Evolutionary conservation across 2,797 vertebrate species (phyloP).

Genomic region (Meda fulgida): DNA sequence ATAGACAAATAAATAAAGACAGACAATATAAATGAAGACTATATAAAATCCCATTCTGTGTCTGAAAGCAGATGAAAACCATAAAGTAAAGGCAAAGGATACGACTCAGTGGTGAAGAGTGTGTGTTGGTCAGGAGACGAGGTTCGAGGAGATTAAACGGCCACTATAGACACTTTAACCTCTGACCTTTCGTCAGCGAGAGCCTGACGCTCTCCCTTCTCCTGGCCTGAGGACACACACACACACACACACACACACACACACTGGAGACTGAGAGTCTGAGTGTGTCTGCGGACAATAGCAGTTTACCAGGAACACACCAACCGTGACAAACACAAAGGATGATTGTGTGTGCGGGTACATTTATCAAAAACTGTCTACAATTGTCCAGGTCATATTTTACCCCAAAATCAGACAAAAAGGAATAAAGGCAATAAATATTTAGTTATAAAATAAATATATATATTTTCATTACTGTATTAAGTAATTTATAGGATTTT

Average conservation of each 20-base stretch:
- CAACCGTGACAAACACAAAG: background rate
- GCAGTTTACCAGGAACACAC: background rate
- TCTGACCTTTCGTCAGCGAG: background rate
- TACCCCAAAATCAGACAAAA: background rate
- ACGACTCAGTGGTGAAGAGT: background rate
- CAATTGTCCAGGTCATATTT: background rate
- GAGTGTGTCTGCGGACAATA: background rate
- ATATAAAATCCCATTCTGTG: background rate
- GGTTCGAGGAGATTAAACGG: background rate
- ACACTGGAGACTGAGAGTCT: too few species aligned
- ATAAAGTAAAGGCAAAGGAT: background rate
- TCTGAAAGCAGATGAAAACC: too few species aligned
- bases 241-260: too few species aligned
- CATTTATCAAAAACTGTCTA: too few species aligned
- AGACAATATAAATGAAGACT: background rate
- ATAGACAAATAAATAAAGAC: background rate
- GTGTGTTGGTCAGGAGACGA: too few species aligned
- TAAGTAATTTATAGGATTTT: background rate
- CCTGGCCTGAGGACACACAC: too few species aligned
- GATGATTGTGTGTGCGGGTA: background rate
- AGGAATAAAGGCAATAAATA: background rate
- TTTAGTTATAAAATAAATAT: background rate
- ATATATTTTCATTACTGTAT: background rate
- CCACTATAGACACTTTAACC: slow-evolving; percentile 15
- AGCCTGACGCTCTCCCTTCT: background rate